Evolutionary conservation across 2,888 invertebrate genomes (phyloP).

Genomic region (Ophioninae sp.): DNA sequence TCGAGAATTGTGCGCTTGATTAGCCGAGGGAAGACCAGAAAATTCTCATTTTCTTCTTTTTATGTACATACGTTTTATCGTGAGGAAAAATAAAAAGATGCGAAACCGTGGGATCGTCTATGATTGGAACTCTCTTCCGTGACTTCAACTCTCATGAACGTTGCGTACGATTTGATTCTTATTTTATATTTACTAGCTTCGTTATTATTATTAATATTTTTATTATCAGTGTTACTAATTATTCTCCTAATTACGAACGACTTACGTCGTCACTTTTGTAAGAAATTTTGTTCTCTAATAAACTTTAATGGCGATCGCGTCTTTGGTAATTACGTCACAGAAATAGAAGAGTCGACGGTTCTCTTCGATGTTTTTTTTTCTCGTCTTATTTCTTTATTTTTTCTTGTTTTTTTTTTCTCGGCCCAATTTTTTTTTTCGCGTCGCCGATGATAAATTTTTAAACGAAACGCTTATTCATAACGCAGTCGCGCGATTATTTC

Average conservation of each 20-base stretch:
- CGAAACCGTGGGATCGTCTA: slow-evolving; percentile 5
- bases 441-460: neutral
- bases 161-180: slow-evolving; percentile 8
- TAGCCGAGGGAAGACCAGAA: slow-evolving; percentile 53
- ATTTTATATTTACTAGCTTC: neutral
- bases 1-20: slow-evolving; percentile 52
- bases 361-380: neutral
- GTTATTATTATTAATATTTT: neutral
- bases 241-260: slow-evolving; percentile 30
- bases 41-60: slow-evolving; percentile 20
- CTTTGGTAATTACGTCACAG: slow-evolving; percentile 50
- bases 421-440: neutral
- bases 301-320: slow-evolving; percentile 31
- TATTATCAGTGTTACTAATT: slow-evolving; percentile 9
- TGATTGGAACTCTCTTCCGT: slow-evolving; percentile 32
- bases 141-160: slow-evolving; percentile 29
- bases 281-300: slow-evolving; percentile 18
- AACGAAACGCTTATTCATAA: neutral
- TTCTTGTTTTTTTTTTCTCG: neutral
- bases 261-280: neutral
- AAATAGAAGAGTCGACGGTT: slow-evolving; percentile 16
- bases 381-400: slow-evolving; percentile 3
- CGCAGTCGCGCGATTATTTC: neutral
- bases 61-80: slow-evolving; percentile 3
- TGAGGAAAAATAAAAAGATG: slow-evolving; percentile 13